Evolutionary conservation across 2,113 vertebrate species (phyloP).

Genomic region (Anoura caudifer): DNA sequence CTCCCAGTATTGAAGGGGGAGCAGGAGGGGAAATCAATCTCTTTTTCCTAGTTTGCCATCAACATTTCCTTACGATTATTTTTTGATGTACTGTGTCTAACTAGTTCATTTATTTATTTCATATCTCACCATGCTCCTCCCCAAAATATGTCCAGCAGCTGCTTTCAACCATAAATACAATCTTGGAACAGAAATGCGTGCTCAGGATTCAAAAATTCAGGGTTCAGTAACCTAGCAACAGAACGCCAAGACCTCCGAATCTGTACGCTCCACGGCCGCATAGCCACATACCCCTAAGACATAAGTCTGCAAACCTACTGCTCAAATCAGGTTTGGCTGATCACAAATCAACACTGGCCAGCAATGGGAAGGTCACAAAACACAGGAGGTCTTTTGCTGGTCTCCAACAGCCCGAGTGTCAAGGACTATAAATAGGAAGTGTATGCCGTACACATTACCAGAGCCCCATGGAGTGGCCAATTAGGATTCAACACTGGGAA

Average conservation of each 20-base stretch:
- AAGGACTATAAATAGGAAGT: background rate
- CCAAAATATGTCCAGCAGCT: background rate
- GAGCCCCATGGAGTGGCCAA: background rate
- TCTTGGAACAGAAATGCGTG: slow-evolving; percentile 15
- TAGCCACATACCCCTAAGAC: background rate
- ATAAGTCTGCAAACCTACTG: background rate
- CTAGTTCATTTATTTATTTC: slow-evolving; percentile 18
- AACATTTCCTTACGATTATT: background rate
- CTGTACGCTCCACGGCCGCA: background rate
- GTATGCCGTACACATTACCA: background rate
- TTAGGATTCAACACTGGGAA: background rate
- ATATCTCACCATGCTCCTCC: background rate
- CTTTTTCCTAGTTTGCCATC: slow-evolving; percentile 7
- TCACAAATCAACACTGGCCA: background rate
- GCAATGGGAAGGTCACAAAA: background rate
- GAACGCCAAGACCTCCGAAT: background rate
- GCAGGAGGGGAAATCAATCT: background rate
- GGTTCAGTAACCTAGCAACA: background rate
- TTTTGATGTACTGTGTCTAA: slow-evolving; percentile 11
- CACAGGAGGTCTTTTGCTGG: background rate
- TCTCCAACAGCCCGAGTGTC: background rate
- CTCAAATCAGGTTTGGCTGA: background rate
- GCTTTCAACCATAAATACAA: slow-evolving; percentile 34
- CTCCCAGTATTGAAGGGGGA: background rate
- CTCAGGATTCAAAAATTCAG: background rate